Evolutionary conservation across 1,140 invertebrate genomes (phyloP).

Genomic region (Eupeodes corollae): DNA sequence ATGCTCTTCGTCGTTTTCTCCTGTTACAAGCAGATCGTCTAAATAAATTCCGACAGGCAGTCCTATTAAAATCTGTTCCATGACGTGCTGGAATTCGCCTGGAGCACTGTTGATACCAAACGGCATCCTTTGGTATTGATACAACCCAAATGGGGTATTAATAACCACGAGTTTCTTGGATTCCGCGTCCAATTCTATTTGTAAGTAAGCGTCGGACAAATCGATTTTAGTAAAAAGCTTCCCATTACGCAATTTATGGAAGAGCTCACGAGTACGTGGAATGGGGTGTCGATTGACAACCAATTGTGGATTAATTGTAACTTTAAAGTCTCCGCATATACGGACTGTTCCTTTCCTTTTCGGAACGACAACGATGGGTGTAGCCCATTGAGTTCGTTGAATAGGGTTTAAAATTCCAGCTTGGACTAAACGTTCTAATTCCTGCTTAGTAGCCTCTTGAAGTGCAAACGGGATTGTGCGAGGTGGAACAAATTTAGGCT

Average conservation of each 20-base stretch:
- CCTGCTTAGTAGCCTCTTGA: slow-evolving; percentile 27
- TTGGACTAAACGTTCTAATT: slow-evolving; percentile 25
- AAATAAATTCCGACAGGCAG: not conserved
- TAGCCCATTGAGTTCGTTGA: slow-evolving; percentile 27
- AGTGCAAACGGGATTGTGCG: slow-evolving; percentile 30
- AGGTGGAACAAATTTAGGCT: too few species aligned
- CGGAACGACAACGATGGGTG: slow-evolving; percentile 37
- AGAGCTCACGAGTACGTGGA: slow-evolving; percentile 37
- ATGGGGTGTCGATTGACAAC: slow-evolving; percentile 35
- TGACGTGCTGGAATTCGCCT: slow-evolving; percentile 10
- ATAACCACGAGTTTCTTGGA: slow-evolving; percentile 24
- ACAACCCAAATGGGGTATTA: slow-evolving; percentile 31
- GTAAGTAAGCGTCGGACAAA: slow-evolving; percentile 13
- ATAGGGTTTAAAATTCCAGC: slow-evolving; percentile 15
- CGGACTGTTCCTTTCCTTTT: slow-evolving; percentile 35
- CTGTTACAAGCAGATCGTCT: not conserved
- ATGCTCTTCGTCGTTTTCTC: slow-evolving; percentile 10
- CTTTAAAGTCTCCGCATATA: slow-evolving; percentile 38
- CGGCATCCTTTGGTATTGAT: slow-evolving; percentile 21
- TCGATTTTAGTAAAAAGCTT: slow-evolving; percentile 16
- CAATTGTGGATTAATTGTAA: slow-evolving; percentile 23
- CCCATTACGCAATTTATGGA: slow-evolving; percentile 17
- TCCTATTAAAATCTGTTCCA: slow-evolving; percentile 5
- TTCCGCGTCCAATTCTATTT: slow-evolving; percentile 26
- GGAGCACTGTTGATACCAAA: slow-evolving; percentile 21